phyloP scores from a whole-genome alignment of 1,140 invertebrate species.

The Drepana arcuata region DNA sequence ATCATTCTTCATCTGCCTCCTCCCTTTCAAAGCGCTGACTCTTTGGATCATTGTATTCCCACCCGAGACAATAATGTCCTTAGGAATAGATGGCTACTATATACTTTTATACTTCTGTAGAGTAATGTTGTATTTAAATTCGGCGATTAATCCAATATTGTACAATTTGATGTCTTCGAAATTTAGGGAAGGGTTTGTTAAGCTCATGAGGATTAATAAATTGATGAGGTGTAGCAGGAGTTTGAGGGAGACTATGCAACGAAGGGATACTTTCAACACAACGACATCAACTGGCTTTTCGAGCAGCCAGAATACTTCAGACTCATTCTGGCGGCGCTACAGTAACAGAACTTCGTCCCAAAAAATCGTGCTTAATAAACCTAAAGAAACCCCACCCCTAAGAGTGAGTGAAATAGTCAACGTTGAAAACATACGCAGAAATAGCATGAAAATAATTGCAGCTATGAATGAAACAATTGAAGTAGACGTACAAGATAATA shows the following conservation, averaged over 20 bases:
- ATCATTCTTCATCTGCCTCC: conserved; percentile 91
- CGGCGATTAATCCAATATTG: conserved; percentile 91
- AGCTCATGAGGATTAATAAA: conserved; percentile 71
- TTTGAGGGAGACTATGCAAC: conserved; percentile 63
- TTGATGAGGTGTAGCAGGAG: conserved; percentile 56
- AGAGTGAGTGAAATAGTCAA: conserved; percentile 66
- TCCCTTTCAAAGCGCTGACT: conserved; percentile 89
- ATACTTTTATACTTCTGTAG: conserved; percentile 89
- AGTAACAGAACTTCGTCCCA: conserved; percentile 64
- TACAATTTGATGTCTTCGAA: conserved; percentile 95
- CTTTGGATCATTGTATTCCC: conserved; percentile 87
- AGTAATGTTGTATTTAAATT: conserved; percentile 91
- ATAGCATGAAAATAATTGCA: conserved; percentile 67
- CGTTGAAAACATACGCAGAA: conserved; percentile 63
- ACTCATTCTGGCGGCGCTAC: conserved; percentile 69
- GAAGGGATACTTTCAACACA: conserved; percentile 67
- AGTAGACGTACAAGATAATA: conserved; percentile 36
- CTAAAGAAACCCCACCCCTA: conserved; percentile 35
- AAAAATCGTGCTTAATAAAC: conserved; percentile 47
- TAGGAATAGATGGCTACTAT: conserved; percentile 86
- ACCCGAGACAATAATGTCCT: conserved; percentile 74
- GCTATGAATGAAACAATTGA: conserved; percentile 53
- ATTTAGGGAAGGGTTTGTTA: conserved; percentile 87
- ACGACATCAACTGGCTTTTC: conserved; percentile 69
- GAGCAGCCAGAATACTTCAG: conserved; percentile 64